Percentiles rank a stretch among this genome's conserved stretches.
Conservation (phyloP, 2,797 vertebrate genomes). For the Pangasius krempfi region DNA sequence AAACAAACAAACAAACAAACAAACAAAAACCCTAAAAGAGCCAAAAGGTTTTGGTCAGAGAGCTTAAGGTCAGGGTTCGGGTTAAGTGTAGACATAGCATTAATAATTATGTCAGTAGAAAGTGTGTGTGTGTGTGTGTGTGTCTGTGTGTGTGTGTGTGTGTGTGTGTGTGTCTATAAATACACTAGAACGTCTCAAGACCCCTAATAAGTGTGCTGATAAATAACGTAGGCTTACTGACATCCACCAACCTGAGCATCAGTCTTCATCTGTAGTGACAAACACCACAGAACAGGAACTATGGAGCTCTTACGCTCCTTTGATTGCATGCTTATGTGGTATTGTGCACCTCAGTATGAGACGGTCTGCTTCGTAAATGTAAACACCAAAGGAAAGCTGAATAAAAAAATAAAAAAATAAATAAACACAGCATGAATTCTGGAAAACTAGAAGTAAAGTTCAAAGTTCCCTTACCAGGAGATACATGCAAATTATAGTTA, state of each 20-base stretch:
- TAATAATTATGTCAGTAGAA: not conserved
- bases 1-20: too few relatives aligned
- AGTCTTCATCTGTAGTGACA: conserved; percentile 45
- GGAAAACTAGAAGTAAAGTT: not conserved
- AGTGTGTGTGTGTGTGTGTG: conserved; percentile 11
- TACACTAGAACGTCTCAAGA: conserved; percentile 35
- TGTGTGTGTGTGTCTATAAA: not conserved
- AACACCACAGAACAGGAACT: too few relatives aligned
- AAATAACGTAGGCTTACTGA: conserved; percentile 58
- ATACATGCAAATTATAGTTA: not conserved
- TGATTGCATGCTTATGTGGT: not conserved
- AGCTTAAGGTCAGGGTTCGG: not conserved
- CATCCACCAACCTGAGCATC: conserved; percentile 43
- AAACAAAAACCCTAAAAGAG: too few relatives aligned
- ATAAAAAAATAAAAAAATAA: not conserved
- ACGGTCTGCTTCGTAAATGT: not conserved
- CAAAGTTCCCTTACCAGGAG: too few relatives aligned
- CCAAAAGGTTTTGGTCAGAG: not conserved
- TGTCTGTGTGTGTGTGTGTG: not conserved
- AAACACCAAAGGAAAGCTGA: not conserved
- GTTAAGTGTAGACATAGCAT: not conserved
- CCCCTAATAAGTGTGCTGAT: conserved; percentile 55
- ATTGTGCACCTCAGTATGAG: not conserved
- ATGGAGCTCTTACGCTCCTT: not conserved
- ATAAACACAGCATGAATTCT: not conserved